Evolutionary conservation across 2,888 invertebrate species (phyloP).

Genomic region (Petrolisthes manimaculis): DNA sequence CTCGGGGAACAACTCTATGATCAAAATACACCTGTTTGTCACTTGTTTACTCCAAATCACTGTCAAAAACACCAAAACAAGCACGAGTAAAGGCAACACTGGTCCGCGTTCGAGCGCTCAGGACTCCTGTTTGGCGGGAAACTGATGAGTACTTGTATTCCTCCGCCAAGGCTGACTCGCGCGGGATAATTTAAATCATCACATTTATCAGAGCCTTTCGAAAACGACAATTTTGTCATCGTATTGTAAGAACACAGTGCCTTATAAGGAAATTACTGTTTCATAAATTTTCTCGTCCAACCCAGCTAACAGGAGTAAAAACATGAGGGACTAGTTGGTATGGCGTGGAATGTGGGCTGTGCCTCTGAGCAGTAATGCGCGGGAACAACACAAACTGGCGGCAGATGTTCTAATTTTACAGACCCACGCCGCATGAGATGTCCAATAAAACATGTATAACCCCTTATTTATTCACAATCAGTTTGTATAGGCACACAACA

Average conservation of each 20-base stretch:
- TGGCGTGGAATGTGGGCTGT: slow-evolving; percentile 44
- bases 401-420: slow-evolving; percentile 62
- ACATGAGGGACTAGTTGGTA: slow-evolving; percentile 59
- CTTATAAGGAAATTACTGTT: neutral
- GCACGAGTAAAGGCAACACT: slow-evolving; percentile 58
- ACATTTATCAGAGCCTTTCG: slow-evolving; percentile 1
- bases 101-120: slow-evolving; percentile 60
- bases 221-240: neutral
- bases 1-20: slow-evolving; percentile 39
- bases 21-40: slow-evolving; percentile 35
- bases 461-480: neutral
- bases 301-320: neutral
- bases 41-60: slow-evolving; percentile 49
- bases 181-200: slow-evolving; percentile 64
- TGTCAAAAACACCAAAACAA: slow-evolving; percentile 58
- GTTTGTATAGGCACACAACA: neutral
- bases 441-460: slow-evolving; percentile 10
- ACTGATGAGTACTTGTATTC: slow-evolving; percentile 58
- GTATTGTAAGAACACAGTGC: neutral
- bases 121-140: slow-evolving; percentile 66
- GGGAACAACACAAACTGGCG: slow-evolving; percentile 62
- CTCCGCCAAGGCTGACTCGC: slow-evolving; percentile 64
- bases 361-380: slow-evolving; percentile 55
- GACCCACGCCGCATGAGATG: slow-evolving; percentile 45
- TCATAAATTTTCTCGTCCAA: neutral